Conservation (phyloP, 1,140 invertebrate species). For the Orussus abietinus region DNA sequence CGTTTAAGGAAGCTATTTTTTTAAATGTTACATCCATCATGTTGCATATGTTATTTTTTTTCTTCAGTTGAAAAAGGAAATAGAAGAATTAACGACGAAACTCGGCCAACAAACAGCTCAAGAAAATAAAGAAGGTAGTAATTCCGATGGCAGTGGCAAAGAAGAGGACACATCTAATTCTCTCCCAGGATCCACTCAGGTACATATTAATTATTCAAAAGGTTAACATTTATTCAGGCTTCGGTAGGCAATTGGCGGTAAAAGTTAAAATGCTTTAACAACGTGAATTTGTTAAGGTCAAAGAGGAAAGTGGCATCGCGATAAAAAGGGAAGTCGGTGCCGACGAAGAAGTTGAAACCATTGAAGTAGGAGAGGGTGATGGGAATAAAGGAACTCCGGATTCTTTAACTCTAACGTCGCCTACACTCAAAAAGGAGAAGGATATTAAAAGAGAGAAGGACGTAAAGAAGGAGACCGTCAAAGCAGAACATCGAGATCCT, state of each 20-base stretch:
- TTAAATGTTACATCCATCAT: not conserved
- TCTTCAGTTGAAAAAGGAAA: conserved; percentile 62
- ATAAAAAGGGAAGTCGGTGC: conserved; percentile 48
- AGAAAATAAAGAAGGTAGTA: conserved; percentile 60
- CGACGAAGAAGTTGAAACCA: conserved; percentile 52
- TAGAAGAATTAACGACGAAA: conserved; percentile 64
- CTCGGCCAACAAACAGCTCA: conserved; percentile 57
- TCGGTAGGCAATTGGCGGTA: too few species aligned
- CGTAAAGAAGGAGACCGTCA: conserved; percentile 60
- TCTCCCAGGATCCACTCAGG: conserved; percentile 43
- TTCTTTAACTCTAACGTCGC: conserved; percentile 46
- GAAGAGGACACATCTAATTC: conserved; percentile 57
- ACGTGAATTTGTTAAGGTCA: conserved; percentile 33
- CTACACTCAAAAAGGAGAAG: conserved; percentile 59
- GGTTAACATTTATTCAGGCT: not conserved
- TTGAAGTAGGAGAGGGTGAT: conserved; percentile 44
- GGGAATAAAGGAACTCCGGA: conserved; percentile 46
- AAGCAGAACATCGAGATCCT: conserved; percentile 54
- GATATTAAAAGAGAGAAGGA: conserved; percentile 60
- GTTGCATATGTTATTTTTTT: not conserved
- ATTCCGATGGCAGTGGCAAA: conserved; percentile 60
- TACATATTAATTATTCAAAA: conserved; percentile 16
- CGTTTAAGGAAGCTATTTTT: conserved; percentile 8
- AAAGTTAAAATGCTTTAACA: not conserved
- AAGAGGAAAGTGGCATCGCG: conserved; percentile 44